A percentile compares a stretch with the other conserved stretches of the same genome.
Conservation (phyloP, 2,113 vertebrate species). For the Bettongia penicillata region DNA sequence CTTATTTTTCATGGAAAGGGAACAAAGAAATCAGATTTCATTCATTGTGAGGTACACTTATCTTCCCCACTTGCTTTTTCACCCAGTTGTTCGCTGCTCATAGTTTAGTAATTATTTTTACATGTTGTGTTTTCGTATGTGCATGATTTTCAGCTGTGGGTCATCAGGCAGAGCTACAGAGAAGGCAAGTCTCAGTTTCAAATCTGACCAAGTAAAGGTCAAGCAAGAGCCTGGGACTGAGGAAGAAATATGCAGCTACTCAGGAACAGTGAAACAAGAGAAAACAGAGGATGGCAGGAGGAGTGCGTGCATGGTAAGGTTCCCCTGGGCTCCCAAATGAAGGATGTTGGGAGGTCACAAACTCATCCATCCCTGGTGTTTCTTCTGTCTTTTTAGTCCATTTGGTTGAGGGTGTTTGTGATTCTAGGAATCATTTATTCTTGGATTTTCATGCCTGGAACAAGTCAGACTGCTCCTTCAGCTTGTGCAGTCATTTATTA, state of each 20-base stretch:
- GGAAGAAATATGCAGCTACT: conserved; percentile 91
- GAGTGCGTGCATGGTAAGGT: conserved; percentile 96
- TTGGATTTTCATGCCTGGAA: background rate
- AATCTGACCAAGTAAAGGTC: conserved; percentile 92
- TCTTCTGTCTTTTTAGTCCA: background rate
- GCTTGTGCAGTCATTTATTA: background rate
- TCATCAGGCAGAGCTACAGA: conserved; percentile 91
- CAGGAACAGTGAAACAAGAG: conserved; percentile 91
- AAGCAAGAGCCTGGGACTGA: conserved; percentile 96
- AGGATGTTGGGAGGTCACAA: background rate
- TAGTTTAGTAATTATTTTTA: background rate
- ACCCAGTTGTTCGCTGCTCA: conserved; percentile 23
- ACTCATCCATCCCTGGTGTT: too few species aligned
- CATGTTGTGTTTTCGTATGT: background rate
- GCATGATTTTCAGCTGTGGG: conserved; percentile 87
- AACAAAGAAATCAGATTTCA: background rate
- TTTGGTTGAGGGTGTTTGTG: background rate
- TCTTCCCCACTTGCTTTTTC: background rate
- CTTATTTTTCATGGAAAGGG: background rate
- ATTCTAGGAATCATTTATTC: background rate
- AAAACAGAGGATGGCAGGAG: conserved; percentile 91
- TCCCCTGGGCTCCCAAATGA: conserved; percentile 5
- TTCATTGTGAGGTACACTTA: background rate
- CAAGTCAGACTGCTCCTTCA: background rate
- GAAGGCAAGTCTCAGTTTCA: conserved; percentile 83